Conservation (phyloP, 2,797 vertebrate species). For the Limnodromus scolopaceus region DNA sequence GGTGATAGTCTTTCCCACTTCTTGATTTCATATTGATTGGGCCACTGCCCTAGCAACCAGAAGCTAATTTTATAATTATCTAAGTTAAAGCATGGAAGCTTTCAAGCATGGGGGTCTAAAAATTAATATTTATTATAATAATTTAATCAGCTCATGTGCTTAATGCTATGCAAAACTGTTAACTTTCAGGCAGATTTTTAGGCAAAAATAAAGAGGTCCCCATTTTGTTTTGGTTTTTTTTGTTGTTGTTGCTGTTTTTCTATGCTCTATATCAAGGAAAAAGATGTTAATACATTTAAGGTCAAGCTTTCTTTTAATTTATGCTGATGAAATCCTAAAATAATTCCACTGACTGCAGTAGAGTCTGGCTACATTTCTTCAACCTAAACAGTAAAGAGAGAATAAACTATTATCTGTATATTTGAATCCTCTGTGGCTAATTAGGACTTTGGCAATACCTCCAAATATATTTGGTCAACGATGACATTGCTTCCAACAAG, state of each 20-base stretch:
- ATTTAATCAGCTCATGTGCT: background rate
- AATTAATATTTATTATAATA: conserved; percentile 53
- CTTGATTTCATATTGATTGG: conserved; percentile 56
- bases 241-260: background rate
- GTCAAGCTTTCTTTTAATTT: conserved; percentile 32
- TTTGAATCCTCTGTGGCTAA: background rate
- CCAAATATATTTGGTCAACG: conserved; percentile 81
- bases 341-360: background rate
- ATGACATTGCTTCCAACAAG: conserved; percentile 72
- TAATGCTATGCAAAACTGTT: background rate
- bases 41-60: conserved; percentile 32
- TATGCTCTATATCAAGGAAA: background rate
- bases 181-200: background rate
- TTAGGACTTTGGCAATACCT: conserved; percentile 77
- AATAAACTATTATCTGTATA: background rate
- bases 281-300: background rate
- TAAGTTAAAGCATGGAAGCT: background rate
- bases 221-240: background rate
- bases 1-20: conserved; percentile 33
- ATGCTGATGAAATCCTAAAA: conserved; percentile 21
- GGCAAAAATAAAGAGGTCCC: background rate
- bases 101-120: conserved; percentile 5
- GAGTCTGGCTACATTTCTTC: background rate
- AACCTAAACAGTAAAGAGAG: background rate
- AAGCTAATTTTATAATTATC: conserved; percentile 46